Evolutionary conservation across 2,797 vertebrate species (phyloP).

Genomic region (Enteromius trimaculatus): DNA sequence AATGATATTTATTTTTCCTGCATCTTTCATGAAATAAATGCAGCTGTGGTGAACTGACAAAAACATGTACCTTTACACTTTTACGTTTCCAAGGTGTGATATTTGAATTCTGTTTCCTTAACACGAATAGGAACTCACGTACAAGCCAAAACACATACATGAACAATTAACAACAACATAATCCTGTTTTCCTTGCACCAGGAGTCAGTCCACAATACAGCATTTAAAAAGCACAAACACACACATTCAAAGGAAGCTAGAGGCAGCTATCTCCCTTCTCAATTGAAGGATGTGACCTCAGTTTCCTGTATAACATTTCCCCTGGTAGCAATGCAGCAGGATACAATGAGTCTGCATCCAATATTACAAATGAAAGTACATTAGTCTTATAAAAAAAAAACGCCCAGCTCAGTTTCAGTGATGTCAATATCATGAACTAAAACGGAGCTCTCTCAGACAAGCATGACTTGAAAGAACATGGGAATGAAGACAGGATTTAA

Average conservation of each 20-base stretch:
- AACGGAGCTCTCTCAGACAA: background rate
- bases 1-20: background rate
- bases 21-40: background rate
- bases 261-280: conserved; percentile 62
- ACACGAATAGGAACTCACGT: background rate
- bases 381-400: background rate
- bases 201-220: conserved; percentile 5
- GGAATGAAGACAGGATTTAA: background rate
- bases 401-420: background rate
- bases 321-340: conserved; percentile 39
- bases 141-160: background rate
- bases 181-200: conserved; percentile 39
- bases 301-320: conserved; percentile 69
- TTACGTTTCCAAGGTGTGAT: background rate
- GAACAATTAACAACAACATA: conserved; percentile 33
- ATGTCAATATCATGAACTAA: background rate
- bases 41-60: background rate
- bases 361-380: background rate
- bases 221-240: conserved; percentile 10
- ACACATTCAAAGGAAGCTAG: conserved; percentile 52
- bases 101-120: background rate
- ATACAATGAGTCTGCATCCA: conserved; percentile 11
- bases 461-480: background rate
- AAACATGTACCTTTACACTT: background rate
- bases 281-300: conserved; percentile 77